phyloP scores from a whole-genome alignment of 1,140 invertebrate species.

The Lethrus apterus region DNA sequence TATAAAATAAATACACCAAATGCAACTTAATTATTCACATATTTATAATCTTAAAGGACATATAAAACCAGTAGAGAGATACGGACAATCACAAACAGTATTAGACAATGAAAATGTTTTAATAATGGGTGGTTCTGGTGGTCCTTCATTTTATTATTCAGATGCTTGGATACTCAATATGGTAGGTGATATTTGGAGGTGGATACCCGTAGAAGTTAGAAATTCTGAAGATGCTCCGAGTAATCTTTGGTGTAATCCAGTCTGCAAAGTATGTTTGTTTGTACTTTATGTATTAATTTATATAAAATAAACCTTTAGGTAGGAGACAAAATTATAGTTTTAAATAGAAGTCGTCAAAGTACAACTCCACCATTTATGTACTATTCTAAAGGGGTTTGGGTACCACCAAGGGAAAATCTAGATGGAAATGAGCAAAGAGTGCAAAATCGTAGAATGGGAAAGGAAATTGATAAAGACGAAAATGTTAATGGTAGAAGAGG shows the following conservation, averaged over 20 bases:
- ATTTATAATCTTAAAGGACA: conserved; percentile 21
- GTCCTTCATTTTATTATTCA: conserved; percentile 50
- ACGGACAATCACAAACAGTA: conserved; percentile 81
- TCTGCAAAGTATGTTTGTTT: conserved; percentile 60
- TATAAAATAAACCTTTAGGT: conserved; percentile 41
- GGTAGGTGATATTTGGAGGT: conserved; percentile 63
- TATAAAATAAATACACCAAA: neutral
- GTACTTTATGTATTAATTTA: neutral
- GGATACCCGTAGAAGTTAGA: conserved; percentile 68
- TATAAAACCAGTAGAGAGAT: conserved; percentile 69
- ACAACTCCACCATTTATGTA: conserved; percentile 37
- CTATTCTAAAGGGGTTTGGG: conserved; percentile 27
- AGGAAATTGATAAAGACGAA: conserved; percentile 54
- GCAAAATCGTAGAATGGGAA: neutral
- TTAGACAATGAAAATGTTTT: conserved; percentile 63
- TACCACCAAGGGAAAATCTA: conserved; percentile 2
- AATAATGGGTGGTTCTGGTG: conserved; percentile 59
- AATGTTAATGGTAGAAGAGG: conserved; percentile 67
- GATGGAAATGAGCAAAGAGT: conserved; percentile 5
- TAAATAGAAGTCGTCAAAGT: conserved; percentile 50
- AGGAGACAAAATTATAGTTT: conserved; percentile 56
- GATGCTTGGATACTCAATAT: conserved; percentile 60
- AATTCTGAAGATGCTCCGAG: conserved; percentile 71
- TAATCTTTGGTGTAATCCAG: conserved; percentile 89
- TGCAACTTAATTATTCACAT: neutral